Conservation (phyloP, 2,797 vertebrate species). For the Nasua narica region DNA sequence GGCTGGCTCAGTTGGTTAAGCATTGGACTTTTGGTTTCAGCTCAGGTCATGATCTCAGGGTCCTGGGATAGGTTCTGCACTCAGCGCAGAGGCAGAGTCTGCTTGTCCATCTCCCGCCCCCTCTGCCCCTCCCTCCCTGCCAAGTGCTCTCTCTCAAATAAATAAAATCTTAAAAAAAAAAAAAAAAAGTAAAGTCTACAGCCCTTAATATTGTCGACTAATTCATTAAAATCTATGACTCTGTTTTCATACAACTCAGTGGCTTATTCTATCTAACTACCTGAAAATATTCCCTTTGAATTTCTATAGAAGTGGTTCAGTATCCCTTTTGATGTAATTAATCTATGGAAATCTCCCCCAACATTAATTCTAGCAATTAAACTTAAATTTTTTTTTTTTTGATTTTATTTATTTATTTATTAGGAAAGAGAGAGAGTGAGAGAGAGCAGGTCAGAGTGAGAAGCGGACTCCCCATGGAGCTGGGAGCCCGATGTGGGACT, state of each 20-base stretch:
- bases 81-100: background rate
- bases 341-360: background rate
- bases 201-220: background rate
- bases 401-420: too few species aligned
- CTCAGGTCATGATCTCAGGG: background rate
- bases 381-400: conserved; percentile 21
- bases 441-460: too few species aligned
- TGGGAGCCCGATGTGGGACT: too few species aligned
- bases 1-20: background rate
- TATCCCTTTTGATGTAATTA: conserved; percentile 4
- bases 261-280: background rate
- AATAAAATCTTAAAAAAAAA: background rate
- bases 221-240: conserved; percentile 30
- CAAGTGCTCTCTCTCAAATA: background rate
- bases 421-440: too few species aligned
- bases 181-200: background rate
- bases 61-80: background rate
- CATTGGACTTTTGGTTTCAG: background rate
- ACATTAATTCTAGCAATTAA: conserved; percentile 31
- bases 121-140: background rate
- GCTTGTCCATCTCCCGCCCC: background rate
- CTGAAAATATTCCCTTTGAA: background rate
- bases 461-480: too few species aligned
- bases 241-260: background rate
- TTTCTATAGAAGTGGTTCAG: background rate